A percentile compares a stretch with the other conserved stretches of the same genome.
phyloP scores from a whole-genome alignment of 2,113 vertebrate genomes.

The Calidris pygmaea region DNA sequence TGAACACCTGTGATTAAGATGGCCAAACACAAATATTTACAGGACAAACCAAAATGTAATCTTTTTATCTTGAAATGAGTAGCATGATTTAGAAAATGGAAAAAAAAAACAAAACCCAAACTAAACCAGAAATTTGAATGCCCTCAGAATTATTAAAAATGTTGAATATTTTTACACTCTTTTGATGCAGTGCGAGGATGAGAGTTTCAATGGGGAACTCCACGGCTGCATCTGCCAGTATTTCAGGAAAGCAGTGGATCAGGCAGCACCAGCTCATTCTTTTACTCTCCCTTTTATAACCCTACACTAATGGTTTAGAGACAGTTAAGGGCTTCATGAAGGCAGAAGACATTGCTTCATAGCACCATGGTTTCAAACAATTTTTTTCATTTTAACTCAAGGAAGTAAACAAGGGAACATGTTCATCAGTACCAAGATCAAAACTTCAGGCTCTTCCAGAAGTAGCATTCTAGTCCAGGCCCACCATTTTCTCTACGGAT shows the following conservation, averaged over 20 bases:
- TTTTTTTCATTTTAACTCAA: not conserved
- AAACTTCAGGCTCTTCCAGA: not conserved
- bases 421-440: not conserved
- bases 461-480: not conserved
- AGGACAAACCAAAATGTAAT: not conserved
- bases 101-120: not conserved
- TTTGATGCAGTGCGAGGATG: not conserved
- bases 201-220: not conserved
- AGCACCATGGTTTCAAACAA: not conserved
- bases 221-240: not conserved
- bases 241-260: not conserved
- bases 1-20: not conserved
- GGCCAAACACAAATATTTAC: not conserved
- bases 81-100: not conserved
- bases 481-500: not conserved
- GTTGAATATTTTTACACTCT: not conserved
- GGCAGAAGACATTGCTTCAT: not conserved
- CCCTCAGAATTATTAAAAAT: slow-evolving; percentile 8
- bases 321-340: not conserved
- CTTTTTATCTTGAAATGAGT: not conserved
- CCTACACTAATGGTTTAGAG: not conserved
- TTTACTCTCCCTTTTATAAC: not conserved
- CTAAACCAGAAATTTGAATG: not conserved
- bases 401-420: not conserved
- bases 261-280: not conserved